Conservation (phyloP, 2,888 invertebrate species). For the Pinctada fucata region DNA sequence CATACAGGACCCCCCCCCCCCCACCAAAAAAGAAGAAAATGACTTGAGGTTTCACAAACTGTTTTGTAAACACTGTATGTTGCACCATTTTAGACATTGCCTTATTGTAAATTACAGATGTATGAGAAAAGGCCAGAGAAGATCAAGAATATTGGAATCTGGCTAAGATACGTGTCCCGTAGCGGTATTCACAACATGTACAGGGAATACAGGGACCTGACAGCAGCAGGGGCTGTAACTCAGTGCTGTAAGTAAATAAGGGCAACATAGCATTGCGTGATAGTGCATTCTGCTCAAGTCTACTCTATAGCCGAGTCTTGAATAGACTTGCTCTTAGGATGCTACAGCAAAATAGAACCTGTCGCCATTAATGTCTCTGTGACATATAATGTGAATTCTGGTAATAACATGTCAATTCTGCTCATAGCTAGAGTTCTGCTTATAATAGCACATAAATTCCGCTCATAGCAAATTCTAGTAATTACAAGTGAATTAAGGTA, state of each 20-base stretch:
- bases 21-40: no score
- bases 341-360: constrained; percentile 25
- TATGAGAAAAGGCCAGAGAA: constrained; percentile 94
- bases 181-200: constrained; percentile 99
- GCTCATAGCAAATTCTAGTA: no score
- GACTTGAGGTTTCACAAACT: no score
- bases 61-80: no score
- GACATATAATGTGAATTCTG: constrained; percentile 28
- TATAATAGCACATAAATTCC: no score
- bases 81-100: no score
- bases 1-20: no score
- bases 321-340: constrained; percentile 11
- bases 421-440: no score
- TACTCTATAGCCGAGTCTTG: not conserved
- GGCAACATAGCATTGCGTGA: no score
- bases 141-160: constrained; percentile 99
- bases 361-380: constrained; percentile 36
- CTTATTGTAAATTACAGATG: constrained; percentile 78
- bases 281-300: no score
- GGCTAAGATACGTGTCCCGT: constrained; percentile 98
- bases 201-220: constrained; percentile 96
- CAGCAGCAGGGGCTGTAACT: constrained; percentile 96
- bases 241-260: constrained; percentile 85
- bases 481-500: no score
- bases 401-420: constrained; percentile 3